Percentiles rank a stretch among this genome's conserved stretches.
phyloP scores from a whole-genome alignment of 1,140 invertebrate genomes.

The Magallana gigas region DNA sequence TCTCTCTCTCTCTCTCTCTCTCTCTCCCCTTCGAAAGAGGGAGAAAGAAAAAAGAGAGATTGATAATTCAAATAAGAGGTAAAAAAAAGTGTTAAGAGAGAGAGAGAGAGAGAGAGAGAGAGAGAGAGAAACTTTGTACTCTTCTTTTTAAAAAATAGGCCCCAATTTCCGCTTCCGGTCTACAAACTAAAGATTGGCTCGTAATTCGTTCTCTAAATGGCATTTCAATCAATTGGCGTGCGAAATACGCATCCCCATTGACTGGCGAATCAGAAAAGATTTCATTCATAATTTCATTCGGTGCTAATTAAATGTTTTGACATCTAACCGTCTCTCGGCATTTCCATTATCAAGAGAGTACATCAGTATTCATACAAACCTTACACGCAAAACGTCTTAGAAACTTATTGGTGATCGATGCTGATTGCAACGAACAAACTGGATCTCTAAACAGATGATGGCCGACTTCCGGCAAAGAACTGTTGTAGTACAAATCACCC shows the following conservation, averaged over 20 bases:
- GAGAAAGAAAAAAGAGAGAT: too few species aligned
- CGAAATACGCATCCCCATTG: neutral
- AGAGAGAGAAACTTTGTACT: too few species aligned
- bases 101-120: too few species aligned
- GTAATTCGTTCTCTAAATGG: neutral
- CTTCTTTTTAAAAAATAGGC: too few species aligned
- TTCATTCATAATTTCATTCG: constrained; percentile 22
- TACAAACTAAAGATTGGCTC: too few species aligned
- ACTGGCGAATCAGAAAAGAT: neutral
- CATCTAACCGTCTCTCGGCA: neutral
- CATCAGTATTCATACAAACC: neutral
- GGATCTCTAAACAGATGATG: neutral
- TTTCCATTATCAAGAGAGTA: neutral
- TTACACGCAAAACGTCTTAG: constrained; percentile 2
- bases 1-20: too few species aligned
- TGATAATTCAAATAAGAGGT: too few species aligned
- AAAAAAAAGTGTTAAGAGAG: too few species aligned
- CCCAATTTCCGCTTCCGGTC: too few species aligned
- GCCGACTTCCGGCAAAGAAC: neutral
- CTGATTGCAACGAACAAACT: neutral
- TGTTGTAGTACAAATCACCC: neutral
- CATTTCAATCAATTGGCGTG: neutral
- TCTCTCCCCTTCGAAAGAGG: too few species aligned
- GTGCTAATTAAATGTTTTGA: neutral
- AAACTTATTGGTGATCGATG: neutral